Evolutionary conservation across 2,113 vertebrate genomes (phyloP), one percentile per base, ranked within the genome.

Genomic region (Empidonax traillii): DNA sequence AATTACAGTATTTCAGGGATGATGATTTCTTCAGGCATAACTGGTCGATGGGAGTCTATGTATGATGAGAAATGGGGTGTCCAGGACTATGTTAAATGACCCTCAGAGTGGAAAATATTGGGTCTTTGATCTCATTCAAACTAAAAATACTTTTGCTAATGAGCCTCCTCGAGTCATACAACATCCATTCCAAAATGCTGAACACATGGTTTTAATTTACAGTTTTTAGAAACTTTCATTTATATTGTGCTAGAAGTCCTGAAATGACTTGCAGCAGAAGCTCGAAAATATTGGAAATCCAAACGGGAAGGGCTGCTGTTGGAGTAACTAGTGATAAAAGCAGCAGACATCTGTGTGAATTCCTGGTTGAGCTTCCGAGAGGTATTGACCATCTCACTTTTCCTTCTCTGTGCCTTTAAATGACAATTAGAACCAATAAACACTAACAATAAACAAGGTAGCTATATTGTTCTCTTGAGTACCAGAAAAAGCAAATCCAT

Each of bases 121-220:
- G 46, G 66, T 83, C 92, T 95, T 96, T 94, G 88, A 96, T 94
- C 93, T 96, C 53, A 85, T 82, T 89, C 88, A 93, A 90, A 93
- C 89, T 72, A 92, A 96, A 94, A 96, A 93, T 93, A 89, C 37
- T 93, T 93, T 33, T 95, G 62, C 49, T 94, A 95, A 97, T 87
- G 37, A 95, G 89, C 53, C 53, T 95, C 85, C 52, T 84, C 68
- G 89, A 96, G 80, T 78, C 80, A 72, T 94, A 95, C 72, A 88
- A 90, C 56, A 76, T 96, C 71, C 74, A 92, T 90, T 96, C 95
- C 93, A 85, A 44, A 35, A 92, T 87, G 74, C 79, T 90, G 78
- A 95, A 97, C 97, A 97, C 95, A 96, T 97, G 97, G 96, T 88
- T 98, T 97, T 96, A 88, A 98, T 98, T 98, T 97, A 97, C 95